Evolutionary conservation across 2,888 invertebrate genomes (phyloP), one percentile per base, ranked within the genome.

Genomic region (Heliconius ismenius): DNA sequence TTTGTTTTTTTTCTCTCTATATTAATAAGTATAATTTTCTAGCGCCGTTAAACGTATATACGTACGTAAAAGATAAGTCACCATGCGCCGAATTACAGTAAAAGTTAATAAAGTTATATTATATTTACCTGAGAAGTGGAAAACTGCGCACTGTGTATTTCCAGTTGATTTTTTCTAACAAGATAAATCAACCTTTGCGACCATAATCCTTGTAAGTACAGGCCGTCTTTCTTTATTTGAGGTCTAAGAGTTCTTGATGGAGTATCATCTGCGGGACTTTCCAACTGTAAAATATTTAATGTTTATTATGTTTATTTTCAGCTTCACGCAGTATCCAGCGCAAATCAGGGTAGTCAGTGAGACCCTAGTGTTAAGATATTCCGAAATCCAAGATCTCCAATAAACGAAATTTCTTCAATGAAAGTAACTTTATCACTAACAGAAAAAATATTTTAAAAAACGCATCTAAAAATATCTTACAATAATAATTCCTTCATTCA

Each of bases 401-500:
- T 43, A 54, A 54, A 58, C 9, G n/a, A 21, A n/a, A 58, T 58
- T 3, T 58, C 54, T 58, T 58, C n/a, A 58, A 58, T 58, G 2
- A 58, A 58, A 9, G 10, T 58, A 58, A n/a, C 9, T 3, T 54
- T 21, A 54, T 54, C 7, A 21, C 6, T 49, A 21, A 21, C 21
- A 49, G 36, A 9, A 43, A 4, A 43, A 43, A 68, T 43, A 62
- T n/a, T 32, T 13, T 13, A 13, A 13, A 28, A n/a, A 58, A 7
- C 28, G n/a, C n/a, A 32, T 58, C 11, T 7, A 32, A 70, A 43
- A 63, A 7, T 60, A 65, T 74, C 93, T 92, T 85, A 94, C 94
- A 83, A 93, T 93, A 28, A 94, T 83, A 78, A 91, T 92, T 28
- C 94, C 94, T 84, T 92, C 92, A 85, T 91, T 92, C 54, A 92